Base-by-base conservation (phyloP, 1,140 invertebrate genomes). In the Drosophila teissieri region DNA sequence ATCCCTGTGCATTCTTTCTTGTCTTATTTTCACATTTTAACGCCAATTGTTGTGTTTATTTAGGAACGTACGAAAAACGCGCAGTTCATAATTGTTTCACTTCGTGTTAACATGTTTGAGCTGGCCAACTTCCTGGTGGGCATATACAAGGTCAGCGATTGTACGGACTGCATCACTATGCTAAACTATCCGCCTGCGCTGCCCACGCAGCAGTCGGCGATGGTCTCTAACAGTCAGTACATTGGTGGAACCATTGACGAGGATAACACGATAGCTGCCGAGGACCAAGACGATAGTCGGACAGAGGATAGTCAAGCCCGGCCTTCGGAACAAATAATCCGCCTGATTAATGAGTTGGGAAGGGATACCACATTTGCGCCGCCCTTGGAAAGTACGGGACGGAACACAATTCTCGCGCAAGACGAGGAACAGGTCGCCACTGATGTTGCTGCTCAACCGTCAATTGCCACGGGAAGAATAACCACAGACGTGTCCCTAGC, bases 51-150 rank as follows among this genome's bases (percentile, higher is more conserved):
- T 4, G 1, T 39, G 0, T 36, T 37, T 64, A 94, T 15, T 24
- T 19, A 88, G 96, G 97, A 99, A 89, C 93, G 98, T 14, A 99
- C 99, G 1, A 98, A 97, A 90, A 99, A 99, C 93, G 98, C 98
- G 0, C 99, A 99, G 92, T 99, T 99, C 85, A 98, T 99, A 52
- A 98, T 99, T 60, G 99, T 99, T 54, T 99, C 98, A 0, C 93
- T 99, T 5, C 94, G 99, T 4, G 97, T 98, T 45, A 98, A 99
- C 90, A 99, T 99, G 99, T 99, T 99, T 91, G 98, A 99, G 90
- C 92, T 99, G 5, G 96, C 97, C 1, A 97, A 99, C 92, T 94
- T 96, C 63, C 93, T 99, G 0, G 96, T 99, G 3, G 99, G 99
- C 1, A 99, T 99, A 63, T 99, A 98, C 92, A 99, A 99, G 93